Conservation (phyloP, 2,113 vertebrate genomes). For the Anoura caudifer region DNA sequence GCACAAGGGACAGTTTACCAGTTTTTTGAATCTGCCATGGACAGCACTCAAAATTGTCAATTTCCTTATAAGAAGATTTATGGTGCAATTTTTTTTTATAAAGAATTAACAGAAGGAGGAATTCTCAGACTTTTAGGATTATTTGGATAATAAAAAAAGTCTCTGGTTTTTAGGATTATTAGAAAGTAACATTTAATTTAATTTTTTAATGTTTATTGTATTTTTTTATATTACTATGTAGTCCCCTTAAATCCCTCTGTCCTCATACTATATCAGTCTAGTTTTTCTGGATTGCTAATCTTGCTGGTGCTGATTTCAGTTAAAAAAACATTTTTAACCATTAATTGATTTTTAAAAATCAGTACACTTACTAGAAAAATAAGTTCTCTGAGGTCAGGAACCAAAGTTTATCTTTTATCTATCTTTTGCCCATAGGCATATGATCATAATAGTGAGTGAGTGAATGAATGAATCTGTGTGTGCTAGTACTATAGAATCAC, state of each 20-base stretch:
- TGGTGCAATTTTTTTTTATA: background rate
- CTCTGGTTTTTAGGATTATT: background rate
- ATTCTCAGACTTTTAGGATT: background rate
- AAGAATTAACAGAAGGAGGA: background rate
- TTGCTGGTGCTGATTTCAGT: background rate
- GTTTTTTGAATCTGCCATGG: background rate
- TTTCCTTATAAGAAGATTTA: slow-evolving; percentile 3
- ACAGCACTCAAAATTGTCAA: background rate
- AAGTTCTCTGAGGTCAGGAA: background rate
- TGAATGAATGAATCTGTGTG: background rate
- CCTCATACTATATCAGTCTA: background rate
- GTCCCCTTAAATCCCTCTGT: background rate
- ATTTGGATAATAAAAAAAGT: too few species aligned
- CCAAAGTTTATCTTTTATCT: background rate
- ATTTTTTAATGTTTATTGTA: too few species aligned
- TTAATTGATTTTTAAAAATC: background rate
- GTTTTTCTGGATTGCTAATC: background rate
- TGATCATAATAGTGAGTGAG: background rate
- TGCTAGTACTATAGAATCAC: background rate
- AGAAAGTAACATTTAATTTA: background rate
- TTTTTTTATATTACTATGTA: too few species aligned
- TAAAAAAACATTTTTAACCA: background rate
- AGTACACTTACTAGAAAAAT: background rate
- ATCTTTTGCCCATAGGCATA: background rate
- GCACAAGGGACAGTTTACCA: background rate